Percentiles rank a stretch among this genome's conserved stretches.
phyloP scores from a whole-genome alignment of 2,113 vertebrate species.

The Mungos mungo region DNA sequence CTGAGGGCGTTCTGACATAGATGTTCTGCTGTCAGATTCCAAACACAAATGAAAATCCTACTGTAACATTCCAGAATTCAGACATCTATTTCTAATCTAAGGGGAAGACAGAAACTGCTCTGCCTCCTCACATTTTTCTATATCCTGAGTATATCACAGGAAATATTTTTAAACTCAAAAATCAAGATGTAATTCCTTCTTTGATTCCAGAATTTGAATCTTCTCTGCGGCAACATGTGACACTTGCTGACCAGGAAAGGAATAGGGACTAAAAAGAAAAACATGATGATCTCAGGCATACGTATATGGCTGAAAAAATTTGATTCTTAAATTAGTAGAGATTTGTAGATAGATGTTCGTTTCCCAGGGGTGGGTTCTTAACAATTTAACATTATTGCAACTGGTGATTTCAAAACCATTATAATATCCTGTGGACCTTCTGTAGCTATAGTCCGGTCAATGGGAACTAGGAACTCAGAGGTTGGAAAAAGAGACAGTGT shows the following conservation, averaged over 20 bases:
- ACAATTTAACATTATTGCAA: neutral
- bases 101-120: neutral
- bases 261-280: neutral
- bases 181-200: neutral
- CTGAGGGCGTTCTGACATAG: neutral
- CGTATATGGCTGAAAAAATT: neutral
- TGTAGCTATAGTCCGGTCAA: neutral
- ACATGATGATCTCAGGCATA: neutral
- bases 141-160: neutral
- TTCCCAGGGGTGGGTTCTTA: neutral
- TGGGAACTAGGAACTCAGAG: neutral
- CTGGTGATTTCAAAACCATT: neutral
- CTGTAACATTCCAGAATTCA: neutral
- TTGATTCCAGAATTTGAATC: neutral
- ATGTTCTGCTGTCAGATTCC: neutral
- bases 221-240: neutral
- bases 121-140: neutral
- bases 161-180: slow-evolving; percentile 39
- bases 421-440: neutral
- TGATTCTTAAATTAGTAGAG: neutral
- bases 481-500: neutral
- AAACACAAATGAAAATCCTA: neutral
- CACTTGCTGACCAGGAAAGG: neutral
- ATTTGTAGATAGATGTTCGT: neutral
- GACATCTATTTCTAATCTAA: neutral